Evolutionary conservation across 2,888 invertebrate species (phyloP), one percentile per base, ranked within the genome.

Genomic region (Acronicta alni): DNA sequence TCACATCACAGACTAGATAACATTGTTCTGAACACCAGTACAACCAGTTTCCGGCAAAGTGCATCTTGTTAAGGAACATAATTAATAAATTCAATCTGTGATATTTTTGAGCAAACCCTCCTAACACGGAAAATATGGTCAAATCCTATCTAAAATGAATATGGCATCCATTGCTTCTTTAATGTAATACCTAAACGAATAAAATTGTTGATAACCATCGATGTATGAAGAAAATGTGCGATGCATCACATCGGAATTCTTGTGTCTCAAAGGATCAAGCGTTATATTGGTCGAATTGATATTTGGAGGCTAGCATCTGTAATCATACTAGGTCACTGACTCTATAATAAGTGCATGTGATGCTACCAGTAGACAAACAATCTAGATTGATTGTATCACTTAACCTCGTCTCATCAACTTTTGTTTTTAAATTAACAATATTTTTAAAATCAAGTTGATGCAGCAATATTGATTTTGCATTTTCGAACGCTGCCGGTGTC

Each of bases 1-100:
- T 30, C 26, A 30, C 35, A 53, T 35, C 74, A 73, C 71, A 80
- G 64, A 65, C 53, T 62, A 48, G 49, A 57, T 63, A 59, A 60
- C 61, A 67, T 57, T 67, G 58, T 49, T 58, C 39, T 10, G 12
- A 62, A 39, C 58, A 48, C 46, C 60, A 57, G 46, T 35, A 6
- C 41, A 42, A 61, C 67, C 41, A 48, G 55, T 64, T 61, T 10
- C 12, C 14, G 30, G 4, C 44, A 57, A n/a, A 9, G 63, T 57
- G 47, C 30, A 56, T 57, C 12, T 48, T 48, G 43, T 8, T 23
- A 8, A 51, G 39, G 52, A 55, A 48, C 38, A 37, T 42, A 37
- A 54, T 35, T 39, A 51, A 60, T 51, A 46, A 38, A 54, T 62
- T 57, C 69, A 72, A 14, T 41, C 68, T 73, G 74, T 68, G 60